These are phyloP conservation scores for Reinhardtius hippoglossoides DNA, from an alignment of 2,113 vertebrate genomes.

Conservation along the genomic window DNA sequence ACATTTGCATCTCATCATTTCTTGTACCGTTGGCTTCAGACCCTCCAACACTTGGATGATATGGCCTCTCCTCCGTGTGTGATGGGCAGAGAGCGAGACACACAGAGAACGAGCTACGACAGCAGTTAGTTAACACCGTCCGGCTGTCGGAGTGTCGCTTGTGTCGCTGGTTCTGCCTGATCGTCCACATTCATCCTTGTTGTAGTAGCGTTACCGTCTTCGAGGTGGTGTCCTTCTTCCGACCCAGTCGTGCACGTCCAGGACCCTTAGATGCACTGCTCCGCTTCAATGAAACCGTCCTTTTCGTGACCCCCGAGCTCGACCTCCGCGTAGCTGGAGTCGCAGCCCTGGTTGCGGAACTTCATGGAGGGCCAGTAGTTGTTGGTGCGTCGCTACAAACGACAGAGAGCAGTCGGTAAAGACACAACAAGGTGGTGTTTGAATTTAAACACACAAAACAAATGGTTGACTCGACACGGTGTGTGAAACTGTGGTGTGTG, in stretches of 20 bases:
- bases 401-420: slow-evolving; percentile 19
- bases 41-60: slow-evolving; percentile 32
- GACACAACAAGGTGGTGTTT: too few species aligned
- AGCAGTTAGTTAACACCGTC: slow-evolving; percentile 65
- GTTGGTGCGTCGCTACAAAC: slow-evolving; percentile 86
- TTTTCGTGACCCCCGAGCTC: slow-evolving; percentile 91
- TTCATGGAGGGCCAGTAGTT: slow-evolving; percentile 95
- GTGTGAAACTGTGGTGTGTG: not conserved
- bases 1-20: slow-evolving; percentile 37
- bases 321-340: slow-evolving; percentile 89
- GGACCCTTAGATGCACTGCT: slow-evolving; percentile 88
- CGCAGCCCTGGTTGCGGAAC: slow-evolving; percentile 88
- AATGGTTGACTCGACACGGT: not conserved
- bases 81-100: slow-evolving; percentile 55
- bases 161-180: slow-evolving; percentile 30
- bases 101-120: slow-evolving; percentile 54
- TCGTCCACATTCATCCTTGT: slow-evolving; percentile 32
- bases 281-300: slow-evolving; percentile 93
- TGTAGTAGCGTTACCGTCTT: slow-evolving; percentile 36
- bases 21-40: slow-evolving; percentile 33
- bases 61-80: slow-evolving; percentile 48
- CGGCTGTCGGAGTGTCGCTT: slow-evolving; percentile 45
- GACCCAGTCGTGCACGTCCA: slow-evolving; percentile 34
- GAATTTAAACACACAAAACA: not conserved
- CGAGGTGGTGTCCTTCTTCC: slow-evolving; percentile 48